Base-by-base conservation (phyloP, 2,797 vertebrate species). In the Semaprochilodus insignis region DNA sequence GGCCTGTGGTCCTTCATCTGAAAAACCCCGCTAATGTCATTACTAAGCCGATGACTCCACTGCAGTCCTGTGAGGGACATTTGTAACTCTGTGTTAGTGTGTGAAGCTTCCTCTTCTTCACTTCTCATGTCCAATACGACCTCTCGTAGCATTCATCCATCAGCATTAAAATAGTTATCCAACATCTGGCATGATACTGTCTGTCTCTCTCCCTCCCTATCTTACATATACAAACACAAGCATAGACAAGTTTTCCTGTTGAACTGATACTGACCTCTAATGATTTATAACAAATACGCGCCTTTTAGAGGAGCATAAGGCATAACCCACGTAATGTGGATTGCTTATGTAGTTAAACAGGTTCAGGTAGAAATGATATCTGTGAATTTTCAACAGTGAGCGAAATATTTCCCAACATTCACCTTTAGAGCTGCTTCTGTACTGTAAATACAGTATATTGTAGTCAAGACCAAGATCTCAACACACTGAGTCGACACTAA, bases 21-120 rank as follows among this genome's bases (percentile, higher is more conserved):
- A 54, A 62, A 77, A 77, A 63, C 44, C 51, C 65, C 74, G 21
- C 69, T 78, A 81, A 78, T 74, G 25, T 48, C 31, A 76, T 85
- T 85, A 77, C n/a, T 59, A 2, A 74, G 55, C 19, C 34, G 13
- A 14, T 11, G 55, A 74, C 73, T 74, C 73, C 73, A 40, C 73
- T 74, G 55, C 40, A 7, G 72, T 59, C 72, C 72, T 34, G 16
- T 73, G 78, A 48, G 62, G 74, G 59, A 36, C 71, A 85, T 78
- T 62, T 77, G 52, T 44, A 36, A 31, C 48, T 66, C 19, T 71
- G 21, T 57, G 36, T 62, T 23, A 57, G 27, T 52, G 52, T 62
- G 62, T 67, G 57, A 74, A 57, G 72, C 55, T 74, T 74, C 54
- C 73, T 59, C 55, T 59, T 59, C 72, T 36, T 51, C 40, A 23